phyloP scores from a whole-genome alignment of 2,113 vertebrate species.

The Thalassoma bifasciatum region DNA sequence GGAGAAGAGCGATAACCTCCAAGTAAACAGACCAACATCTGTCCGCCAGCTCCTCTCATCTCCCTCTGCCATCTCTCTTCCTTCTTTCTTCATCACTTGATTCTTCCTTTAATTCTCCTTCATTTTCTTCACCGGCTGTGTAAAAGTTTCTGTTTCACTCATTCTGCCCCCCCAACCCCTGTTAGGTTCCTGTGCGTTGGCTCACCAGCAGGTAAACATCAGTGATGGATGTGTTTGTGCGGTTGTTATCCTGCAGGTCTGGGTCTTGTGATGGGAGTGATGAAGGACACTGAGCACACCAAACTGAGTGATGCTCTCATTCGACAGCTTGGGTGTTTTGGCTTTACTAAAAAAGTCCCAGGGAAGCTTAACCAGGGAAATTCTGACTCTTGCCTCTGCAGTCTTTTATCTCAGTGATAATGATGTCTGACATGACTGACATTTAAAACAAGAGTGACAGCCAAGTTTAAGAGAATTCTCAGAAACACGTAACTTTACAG shows the following conservation, averaged over 20 bases:
- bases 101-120: constrained; percentile 44
- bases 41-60: constrained; percentile 59
- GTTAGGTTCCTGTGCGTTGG: constrained; percentile 34
- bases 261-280: constrained; percentile 24
- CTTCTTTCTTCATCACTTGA: constrained; percentile 55
- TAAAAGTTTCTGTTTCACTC: constrained; percentile 33
- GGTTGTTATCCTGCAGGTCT: constrained; percentile 10
- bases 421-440: neutral
- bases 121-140: constrained; percentile 15
- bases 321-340: neutral
- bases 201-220: constrained; percentile 33
- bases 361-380: neutral
- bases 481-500: no score
- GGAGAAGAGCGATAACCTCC: constrained; percentile 76
- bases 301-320: constrained; percentile 15
- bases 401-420: neutral
- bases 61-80: constrained; percentile 36
- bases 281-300: constrained; percentile 31
- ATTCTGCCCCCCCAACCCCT: constrained; percentile 2
- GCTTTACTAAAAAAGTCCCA: neutral
- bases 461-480: no score
- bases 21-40: constrained; percentile 80
- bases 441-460: no score
- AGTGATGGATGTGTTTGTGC: constrained; percentile 49
- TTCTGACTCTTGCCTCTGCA: no score